These are phyloP conservation scores for Tolypeutes matacus DNA, from an alignment of 2,797 vertebrate species.

Conservation along the genomic window DNA sequence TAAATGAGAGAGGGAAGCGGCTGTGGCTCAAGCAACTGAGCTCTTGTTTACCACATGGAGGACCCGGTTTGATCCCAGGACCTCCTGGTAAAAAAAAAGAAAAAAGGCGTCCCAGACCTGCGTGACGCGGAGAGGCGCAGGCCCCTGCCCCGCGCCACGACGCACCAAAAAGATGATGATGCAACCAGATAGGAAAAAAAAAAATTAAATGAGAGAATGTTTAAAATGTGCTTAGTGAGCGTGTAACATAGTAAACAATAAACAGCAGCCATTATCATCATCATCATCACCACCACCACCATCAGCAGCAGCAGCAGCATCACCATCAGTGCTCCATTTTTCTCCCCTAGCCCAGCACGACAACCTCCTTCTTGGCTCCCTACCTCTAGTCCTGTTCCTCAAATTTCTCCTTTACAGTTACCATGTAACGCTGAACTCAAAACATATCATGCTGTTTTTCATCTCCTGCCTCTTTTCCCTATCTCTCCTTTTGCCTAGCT, in stretches of 20 bases:
- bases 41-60: no score
- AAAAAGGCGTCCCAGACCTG: no score
- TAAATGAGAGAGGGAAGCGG: background rate
- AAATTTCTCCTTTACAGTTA: background rate
- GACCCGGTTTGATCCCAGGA: no score
- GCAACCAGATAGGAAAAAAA: no score
- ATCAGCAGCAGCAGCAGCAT: no score
- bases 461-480: background rate
- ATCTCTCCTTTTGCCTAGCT: background rate
- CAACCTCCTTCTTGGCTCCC: background rate
- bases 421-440: background rate
- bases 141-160: no score
- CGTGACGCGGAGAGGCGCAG: no score
- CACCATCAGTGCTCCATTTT: background rate
- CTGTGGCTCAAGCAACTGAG: no score
- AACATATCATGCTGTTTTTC: no score
- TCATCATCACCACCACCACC: no score
- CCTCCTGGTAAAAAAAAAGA: no score
- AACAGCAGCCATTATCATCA: background rate
- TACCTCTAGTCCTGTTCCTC: background rate
- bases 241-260: background rate
- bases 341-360: background rate
- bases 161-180: no score
- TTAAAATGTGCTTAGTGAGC: constrained; percentile 13
- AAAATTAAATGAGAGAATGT: background rate